Conservation (phyloP, 2,888 invertebrate genomes). For the Drosophila lacicola region DNA sequence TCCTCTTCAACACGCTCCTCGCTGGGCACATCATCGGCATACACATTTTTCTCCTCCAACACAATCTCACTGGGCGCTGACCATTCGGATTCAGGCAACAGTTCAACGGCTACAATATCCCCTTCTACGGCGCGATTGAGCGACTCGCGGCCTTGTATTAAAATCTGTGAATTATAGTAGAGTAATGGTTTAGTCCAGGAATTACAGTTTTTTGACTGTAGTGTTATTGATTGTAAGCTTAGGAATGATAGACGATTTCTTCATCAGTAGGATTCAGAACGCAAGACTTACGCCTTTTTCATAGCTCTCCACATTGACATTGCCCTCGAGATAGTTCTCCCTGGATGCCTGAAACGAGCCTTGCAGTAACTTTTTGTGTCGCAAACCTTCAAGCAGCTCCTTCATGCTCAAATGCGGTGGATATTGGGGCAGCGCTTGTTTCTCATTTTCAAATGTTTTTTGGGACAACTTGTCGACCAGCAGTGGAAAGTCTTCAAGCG, state of each 20-base stretch:
- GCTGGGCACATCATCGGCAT: constrained; percentile 87
- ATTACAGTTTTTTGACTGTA: too few relatives aligned
- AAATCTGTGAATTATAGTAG: constrained; percentile 86
- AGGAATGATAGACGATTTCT: too few relatives aligned
- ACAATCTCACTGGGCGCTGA: constrained; percentile 94
- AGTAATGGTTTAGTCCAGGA: too few relatives aligned
- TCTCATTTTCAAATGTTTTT: constrained; percentile 88
- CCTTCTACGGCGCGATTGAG: constrained; percentile 98
- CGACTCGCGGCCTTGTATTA: constrained; percentile 93
- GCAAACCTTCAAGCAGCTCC: constrained; percentile 92
- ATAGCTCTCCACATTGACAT: constrained; percentile 91
- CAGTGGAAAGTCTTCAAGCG: constrained; percentile 88
- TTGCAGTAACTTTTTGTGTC: constrained; percentile 90
- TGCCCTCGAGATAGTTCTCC: constrained; percentile 97
- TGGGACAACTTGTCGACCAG: constrained; percentile 93
- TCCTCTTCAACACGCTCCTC: constrained; percentile 83
- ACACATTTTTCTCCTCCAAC: constrained; percentile 89
- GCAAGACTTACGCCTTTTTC: constrained; percentile 90
- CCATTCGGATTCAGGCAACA: constrained; percentile 96
- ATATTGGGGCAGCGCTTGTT: constrained; percentile 89
- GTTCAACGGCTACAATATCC: constrained; percentile 95
- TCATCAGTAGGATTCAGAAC: neutral
- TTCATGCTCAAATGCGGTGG: constrained; percentile 93
- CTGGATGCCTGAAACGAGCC: constrained; percentile 94
- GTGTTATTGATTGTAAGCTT: too few relatives aligned